phyloP scores from a whole-genome alignment of 1,140 invertebrate genomes.

The Camponotus pennsylvanicus region DNA sequence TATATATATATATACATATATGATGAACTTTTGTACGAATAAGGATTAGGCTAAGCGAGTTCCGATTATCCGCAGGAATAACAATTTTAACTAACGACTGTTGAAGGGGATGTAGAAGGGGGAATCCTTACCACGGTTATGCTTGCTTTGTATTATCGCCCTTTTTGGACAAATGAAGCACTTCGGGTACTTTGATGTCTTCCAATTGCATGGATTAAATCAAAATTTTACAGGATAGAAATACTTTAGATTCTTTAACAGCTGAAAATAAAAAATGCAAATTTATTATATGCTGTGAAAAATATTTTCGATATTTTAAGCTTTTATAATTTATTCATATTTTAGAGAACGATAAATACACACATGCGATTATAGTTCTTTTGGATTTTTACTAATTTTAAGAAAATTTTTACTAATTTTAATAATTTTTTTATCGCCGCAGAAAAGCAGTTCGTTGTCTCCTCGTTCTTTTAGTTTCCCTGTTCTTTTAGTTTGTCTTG shows the following conservation, averaged over 20 bases:
- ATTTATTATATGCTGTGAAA: neutral
- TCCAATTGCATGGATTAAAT: slow-evolving; percentile 96
- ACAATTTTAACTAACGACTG: slow-evolving; percentile 67
- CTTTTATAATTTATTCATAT: neutral
- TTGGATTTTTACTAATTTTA: neutral
- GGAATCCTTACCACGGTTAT: slow-evolving; percentile 15
- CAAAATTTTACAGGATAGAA: slow-evolving; percentile 94
- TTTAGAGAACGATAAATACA: neutral
- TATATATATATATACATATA: no score
- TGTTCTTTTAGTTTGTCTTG: slow-evolving; percentile 91
- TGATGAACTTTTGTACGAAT: slow-evolving; percentile 59
- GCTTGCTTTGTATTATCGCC: slow-evolving; percentile 80
- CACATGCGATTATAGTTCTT: neutral
- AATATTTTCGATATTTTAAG: neutral
- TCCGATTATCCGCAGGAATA: slow-evolving; percentile 55
- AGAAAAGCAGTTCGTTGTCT: slow-evolving; percentile 86
- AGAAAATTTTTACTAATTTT: neutral
- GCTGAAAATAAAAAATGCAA: slow-evolving; percentile 84
- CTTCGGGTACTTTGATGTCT: slow-evolving; percentile 95
- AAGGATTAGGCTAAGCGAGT: slow-evolving; percentile 66
- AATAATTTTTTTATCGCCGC: neutral
- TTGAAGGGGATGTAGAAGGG: slow-evolving; percentile 53
- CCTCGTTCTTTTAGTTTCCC: slow-evolving; percentile 89
- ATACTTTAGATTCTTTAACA: slow-evolving; percentile 96
- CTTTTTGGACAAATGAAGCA: slow-evolving; percentile 90